Evolutionary conservation across 2,888 invertebrate species (phyloP).

Genomic region (Creontiades dilutus): DNA sequence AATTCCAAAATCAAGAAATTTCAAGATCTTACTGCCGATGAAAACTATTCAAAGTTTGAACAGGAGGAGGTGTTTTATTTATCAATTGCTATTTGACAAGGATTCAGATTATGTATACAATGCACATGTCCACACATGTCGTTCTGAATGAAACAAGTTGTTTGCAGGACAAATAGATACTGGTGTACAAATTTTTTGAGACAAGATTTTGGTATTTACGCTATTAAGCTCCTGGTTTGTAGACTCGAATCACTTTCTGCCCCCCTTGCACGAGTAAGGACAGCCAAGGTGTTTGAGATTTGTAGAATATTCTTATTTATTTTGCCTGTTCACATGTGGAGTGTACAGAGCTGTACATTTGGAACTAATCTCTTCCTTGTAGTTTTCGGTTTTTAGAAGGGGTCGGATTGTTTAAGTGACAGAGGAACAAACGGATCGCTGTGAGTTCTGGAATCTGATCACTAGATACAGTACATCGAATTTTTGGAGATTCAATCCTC

Average conservation of each 20-base stretch:
- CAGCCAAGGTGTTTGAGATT: slow-evolving; percentile 76
- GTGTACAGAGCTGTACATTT: background rate
- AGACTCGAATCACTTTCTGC: background rate
- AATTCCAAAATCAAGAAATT: background rate
- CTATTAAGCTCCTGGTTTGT: background rate
- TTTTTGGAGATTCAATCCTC: slow-evolving; percentile 39
- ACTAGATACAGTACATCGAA: background rate
- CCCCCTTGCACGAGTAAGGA: background rate
- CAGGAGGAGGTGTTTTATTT: background rate
- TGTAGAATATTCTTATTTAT: slow-evolving; percentile 77
- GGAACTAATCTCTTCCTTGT: background rate
- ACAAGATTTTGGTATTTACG: slow-evolving; percentile 1
- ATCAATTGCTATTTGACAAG: background rate
- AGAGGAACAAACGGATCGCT: background rate
- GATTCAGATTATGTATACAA: too few species aligned
- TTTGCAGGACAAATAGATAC: background rate
- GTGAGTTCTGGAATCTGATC: background rate
- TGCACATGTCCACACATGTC: too few species aligned
- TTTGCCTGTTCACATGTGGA: slow-evolving; percentile 73
- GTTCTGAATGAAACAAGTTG: background rate
- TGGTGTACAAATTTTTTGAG: background rate
- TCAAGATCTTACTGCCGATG: background rate
- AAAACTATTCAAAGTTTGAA: background rate
- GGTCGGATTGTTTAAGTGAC: background rate
- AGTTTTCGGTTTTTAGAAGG: background rate